Percentiles rank a stretch among this genome's conserved stretches.
These are phyloP conservation scores for Prinia subflava DNA, from an alignment of 2,113 vertebrate genomes.

Conservation along the genomic window DNA sequence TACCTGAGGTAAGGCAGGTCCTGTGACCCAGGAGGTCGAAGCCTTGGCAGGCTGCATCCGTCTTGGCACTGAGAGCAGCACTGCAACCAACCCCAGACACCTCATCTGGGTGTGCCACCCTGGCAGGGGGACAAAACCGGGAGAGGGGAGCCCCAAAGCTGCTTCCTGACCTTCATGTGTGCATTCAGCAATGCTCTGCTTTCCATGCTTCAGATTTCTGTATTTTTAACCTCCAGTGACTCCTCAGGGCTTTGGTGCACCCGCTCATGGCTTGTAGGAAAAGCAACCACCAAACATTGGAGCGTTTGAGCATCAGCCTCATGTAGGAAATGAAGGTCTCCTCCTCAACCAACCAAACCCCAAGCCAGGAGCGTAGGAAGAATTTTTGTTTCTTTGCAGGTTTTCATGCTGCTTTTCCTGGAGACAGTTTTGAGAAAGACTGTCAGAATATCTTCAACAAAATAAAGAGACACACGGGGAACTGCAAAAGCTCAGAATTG, in stretches of 20 bases:
- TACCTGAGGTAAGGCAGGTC: background rate
- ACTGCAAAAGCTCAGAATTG: constrained; percentile 58
- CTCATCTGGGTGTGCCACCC: background rate
- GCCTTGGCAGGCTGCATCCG: background rate
- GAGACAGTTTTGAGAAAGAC: constrained; percentile 57
- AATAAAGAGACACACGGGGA: constrained; percentile 58
- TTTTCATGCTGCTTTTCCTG: constrained; percentile 49
- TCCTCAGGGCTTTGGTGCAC: background rate
- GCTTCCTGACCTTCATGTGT: background rate
- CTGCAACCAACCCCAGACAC: background rate
- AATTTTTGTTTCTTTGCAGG: constrained; percentile 33
- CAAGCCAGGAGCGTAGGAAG: constrained; percentile 14
- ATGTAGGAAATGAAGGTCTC: background rate
- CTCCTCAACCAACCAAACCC: background rate
- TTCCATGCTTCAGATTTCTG: background rate
- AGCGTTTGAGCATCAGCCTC: background rate
- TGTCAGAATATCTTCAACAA: constrained; percentile 50
- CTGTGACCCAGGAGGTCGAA: background rate
- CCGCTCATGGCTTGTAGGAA: background rate
- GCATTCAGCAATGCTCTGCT: background rate
- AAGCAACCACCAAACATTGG: background rate
- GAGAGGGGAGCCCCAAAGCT: background rate
- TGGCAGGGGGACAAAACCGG: background rate
- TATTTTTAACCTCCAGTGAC: background rate
- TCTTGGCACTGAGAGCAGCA: background rate